Percentiles rank a stretch among this genome's conserved stretches.
Evolutionary conservation across 2,888 invertebrate species (phyloP).

Genomic region (Cataglyphis cursor): DNA sequence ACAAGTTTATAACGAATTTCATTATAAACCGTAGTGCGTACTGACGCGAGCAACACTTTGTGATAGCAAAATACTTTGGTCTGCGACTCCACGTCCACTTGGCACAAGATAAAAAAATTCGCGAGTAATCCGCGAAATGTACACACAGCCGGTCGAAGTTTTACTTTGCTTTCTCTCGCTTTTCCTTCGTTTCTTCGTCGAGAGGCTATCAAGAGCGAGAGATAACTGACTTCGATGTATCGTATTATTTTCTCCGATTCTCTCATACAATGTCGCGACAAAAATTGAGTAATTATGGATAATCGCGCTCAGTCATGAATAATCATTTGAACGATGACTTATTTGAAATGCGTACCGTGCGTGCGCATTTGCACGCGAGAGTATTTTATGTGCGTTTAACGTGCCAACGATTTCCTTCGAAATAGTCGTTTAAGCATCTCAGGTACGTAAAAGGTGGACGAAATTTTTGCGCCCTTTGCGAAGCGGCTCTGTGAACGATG

Average conservation of each 20-base stretch:
- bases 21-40: conserved; percentile 2
- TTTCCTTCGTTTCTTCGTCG: neutral
- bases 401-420: conserved; percentile 59
- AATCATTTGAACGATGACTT: neutral
- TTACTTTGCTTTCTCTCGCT: conserved; percentile 36
- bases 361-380: neutral
- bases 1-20: conserved; percentile 3
- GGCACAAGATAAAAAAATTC: conserved; percentile 74
- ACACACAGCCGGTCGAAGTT: conserved; percentile 71
- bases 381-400: conserved; percentile 51
- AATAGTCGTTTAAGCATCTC: conserved; percentile 67
- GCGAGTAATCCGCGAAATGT: conserved; percentile 61
- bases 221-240: conserved; percentile 37
- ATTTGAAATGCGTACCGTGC: conserved; percentile 7
- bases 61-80: conserved; percentile 67
- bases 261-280: neutral
- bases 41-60: conserved; percentile 35
- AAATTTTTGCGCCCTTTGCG: conserved; percentile 68
- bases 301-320: neutral
- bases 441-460: conserved; percentile 72
- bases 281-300: conserved; percentile 21
- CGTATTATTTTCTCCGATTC: neutral
- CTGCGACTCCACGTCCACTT: conserved; percentile 61
- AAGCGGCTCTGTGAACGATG: conserved; percentile 42
- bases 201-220: conserved; percentile 1